Evolutionary conservation across 2,888 invertebrate genomes (phyloP).

Genomic region (Agrotis segetum): DNA sequence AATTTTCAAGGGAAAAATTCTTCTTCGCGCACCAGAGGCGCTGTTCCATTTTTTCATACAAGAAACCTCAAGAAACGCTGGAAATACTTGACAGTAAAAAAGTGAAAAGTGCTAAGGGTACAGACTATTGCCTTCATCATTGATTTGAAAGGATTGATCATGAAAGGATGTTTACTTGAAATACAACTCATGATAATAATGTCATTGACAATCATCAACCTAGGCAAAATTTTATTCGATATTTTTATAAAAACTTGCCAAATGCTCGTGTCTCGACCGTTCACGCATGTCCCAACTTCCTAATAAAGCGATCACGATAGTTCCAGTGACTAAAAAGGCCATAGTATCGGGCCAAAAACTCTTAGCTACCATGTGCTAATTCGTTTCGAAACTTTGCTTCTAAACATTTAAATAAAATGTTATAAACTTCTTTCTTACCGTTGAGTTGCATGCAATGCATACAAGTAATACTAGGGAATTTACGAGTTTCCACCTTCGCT

Average conservation of each 20-base stretch:
- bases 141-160: too few species aligned
- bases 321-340: slow-evolving; percentile 78
- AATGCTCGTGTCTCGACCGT: slow-evolving; percentile 65
- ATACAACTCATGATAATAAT: neutral
- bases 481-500: slow-evolving; percentile 26
- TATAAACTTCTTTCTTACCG: slow-evolving; percentile 46
- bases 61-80: too few species aligned
- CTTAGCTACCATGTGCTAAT: slow-evolving; percentile 80
- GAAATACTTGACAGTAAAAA: too few species aligned
- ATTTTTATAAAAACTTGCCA: slow-evolving; percentile 57
- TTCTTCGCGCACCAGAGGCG: too few species aligned
- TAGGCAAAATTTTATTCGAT: slow-evolving; percentile 37
- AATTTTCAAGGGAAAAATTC: too few species aligned
- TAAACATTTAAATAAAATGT: slow-evolving; percentile 47
- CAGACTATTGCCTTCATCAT: too few species aligned
- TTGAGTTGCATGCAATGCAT: slow-evolving; percentile 25
- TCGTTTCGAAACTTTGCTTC: slow-evolving; percentile 70
- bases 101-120: too few species aligned
- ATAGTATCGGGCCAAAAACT: slow-evolving; percentile 69
- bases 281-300: slow-evolving; percentile 72
- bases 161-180: neutral
- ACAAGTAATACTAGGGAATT: neutral
- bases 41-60: too few species aligned
- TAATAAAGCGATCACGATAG: slow-evolving; percentile 87
- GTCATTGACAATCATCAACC: slow-evolving; percentile 20